These are phyloP conservation scores for Torymus texanus DNA, from an alignment of 2,888 invertebrate genomes.

Conservation along the genomic window DNA sequence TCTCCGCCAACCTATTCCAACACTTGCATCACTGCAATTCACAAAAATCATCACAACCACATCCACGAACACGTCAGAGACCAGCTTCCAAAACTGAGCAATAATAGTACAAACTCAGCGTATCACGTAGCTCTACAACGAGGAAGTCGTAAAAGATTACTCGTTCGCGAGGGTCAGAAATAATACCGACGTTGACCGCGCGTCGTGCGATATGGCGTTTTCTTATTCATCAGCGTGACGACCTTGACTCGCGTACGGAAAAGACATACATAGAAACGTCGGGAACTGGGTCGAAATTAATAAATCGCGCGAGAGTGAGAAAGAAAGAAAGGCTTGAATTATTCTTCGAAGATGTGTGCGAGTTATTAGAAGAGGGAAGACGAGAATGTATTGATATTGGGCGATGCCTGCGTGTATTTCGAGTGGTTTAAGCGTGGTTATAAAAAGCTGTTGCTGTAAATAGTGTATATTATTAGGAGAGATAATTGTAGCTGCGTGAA, in stretches of 20 bases:
- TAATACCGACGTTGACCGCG: background rate
- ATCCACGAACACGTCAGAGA: too few relatives aligned
- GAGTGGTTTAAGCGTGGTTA: background rate
- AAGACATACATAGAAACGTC: background rate
- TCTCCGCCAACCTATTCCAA: too few relatives aligned
- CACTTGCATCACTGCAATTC: too few relatives aligned
- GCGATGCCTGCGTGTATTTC: background rate
- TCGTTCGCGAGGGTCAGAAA: background rate
- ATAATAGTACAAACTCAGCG: too few relatives aligned
- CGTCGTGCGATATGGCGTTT: background rate
- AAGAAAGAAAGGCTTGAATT: background rate
- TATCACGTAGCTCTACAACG: too few relatives aligned
- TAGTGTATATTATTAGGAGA: too few relatives aligned
- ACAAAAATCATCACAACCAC: too few relatives aligned
- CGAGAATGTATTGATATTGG: background rate
- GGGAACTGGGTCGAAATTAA: conserved; percentile 4
- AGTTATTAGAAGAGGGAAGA: too few relatives aligned
- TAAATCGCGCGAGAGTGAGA: background rate
- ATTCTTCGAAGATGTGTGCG: background rate
- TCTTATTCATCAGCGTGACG: conserved; percentile 3
- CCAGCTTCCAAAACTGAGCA: too few relatives aligned
- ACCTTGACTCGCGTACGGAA: background rate
- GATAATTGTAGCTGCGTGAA: too few relatives aligned
- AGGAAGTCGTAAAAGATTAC: conserved; percentile 21
- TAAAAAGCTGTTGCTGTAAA: conserved; percentile 11